Evolutionary conservation across 2,888 invertebrate species (phyloP).

Genomic region (Zygothrica quintamaculata): DNA sequence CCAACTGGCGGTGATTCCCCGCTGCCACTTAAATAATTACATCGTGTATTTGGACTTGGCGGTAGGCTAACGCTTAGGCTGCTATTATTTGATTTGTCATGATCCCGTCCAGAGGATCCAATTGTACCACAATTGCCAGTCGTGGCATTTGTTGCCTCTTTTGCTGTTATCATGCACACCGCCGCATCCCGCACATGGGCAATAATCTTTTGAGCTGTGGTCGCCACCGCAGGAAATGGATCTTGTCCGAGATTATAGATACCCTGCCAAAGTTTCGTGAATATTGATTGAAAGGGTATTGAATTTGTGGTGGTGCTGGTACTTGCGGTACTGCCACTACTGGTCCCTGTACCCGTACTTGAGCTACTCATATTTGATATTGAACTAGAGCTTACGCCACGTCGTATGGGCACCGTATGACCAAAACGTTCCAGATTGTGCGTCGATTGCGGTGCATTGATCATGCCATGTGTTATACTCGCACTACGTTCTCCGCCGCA

Average conservation of each 20-base stretch:
- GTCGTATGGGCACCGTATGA: constrained; percentile 85
- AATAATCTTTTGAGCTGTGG: constrained; percentile 91
- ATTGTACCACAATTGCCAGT: constrained; percentile 9
- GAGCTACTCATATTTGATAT: constrained; percentile 86
- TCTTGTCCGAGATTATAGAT: constrained; percentile 92
- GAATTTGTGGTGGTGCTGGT: constrained; percentile 54
- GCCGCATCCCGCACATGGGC: constrained; percentile 90
- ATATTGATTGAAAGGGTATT: constrained; percentile 87
- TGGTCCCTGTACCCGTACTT: constrained; percentile 9
- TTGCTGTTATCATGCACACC: constrained; percentile 82
- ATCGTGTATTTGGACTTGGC: constrained; percentile 87
- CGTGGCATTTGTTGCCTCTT: constrained; percentile 82
- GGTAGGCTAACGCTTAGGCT: constrained; percentile 86
- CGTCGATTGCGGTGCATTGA: constrained; percentile 62
- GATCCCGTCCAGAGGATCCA: constrained; percentile 12
- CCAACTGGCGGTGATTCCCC: constrained; percentile 49
- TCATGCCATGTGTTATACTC: constrained; percentile 70
- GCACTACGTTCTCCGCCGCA: constrained; percentile 72
- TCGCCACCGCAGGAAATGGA: constrained; percentile 93
- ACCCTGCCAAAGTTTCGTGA: constrained; percentile 95
- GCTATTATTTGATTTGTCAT: constrained; percentile 78
- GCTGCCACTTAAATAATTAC: constrained; percentile 81
- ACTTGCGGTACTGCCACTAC: neutral
- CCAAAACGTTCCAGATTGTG: constrained; percentile 84
- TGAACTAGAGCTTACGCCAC: constrained; percentile 89